phyloP scores from a whole-genome alignment of 37 sponge, comb jelly and placozoan genomes.

The Diacarnus erythraeanus region DNA sequence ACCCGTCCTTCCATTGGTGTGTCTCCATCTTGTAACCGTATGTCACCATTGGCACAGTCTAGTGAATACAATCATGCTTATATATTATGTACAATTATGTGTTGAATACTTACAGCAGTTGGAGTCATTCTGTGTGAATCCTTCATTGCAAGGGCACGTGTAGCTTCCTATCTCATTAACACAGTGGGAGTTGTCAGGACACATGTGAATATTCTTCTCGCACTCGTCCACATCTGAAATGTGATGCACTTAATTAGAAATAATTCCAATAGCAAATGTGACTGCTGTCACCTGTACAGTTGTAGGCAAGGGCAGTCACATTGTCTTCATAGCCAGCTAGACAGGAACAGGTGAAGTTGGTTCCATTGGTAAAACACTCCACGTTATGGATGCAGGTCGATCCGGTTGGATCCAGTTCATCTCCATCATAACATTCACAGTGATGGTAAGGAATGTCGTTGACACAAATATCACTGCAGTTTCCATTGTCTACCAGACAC shows the following conservation, averaged over 20 bases:
- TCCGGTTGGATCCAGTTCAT: neutral
- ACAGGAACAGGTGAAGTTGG: neutral
- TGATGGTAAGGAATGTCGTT: neutral
- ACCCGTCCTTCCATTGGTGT: neutral
- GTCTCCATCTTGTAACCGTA: neutral
- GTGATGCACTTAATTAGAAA: neutral
- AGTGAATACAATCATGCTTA: neutral
- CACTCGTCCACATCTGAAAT: slow-evolving; percentile 45
- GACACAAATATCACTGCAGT: neutral
- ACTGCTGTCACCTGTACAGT: neutral
- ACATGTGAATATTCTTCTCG: neutral
- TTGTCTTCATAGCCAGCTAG: slow-evolving; percentile 2
- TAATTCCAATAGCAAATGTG: too few species aligned
- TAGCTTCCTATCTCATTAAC: slow-evolving; percentile 45
- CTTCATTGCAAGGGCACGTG: slow-evolving; percentile 41
- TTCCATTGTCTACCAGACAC: neutral
- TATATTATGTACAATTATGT: neutral
- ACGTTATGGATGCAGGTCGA: neutral
- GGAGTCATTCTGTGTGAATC: slow-evolving; percentile 24
- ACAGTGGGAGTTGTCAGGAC: slow-evolving; percentile 16
- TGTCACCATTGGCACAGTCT: neutral
- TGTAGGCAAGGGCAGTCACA: neutral
- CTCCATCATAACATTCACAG: neutral
- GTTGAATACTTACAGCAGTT: neutral
- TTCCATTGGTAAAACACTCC: neutral